Percentiles rank a stretch among this genome's conserved stretches.
These are phyloP conservation scores for Henricia sp. DNA, from an alignment of 53 echinoderm and acorn worm genomes.

Conservation along the genomic window DNA sequence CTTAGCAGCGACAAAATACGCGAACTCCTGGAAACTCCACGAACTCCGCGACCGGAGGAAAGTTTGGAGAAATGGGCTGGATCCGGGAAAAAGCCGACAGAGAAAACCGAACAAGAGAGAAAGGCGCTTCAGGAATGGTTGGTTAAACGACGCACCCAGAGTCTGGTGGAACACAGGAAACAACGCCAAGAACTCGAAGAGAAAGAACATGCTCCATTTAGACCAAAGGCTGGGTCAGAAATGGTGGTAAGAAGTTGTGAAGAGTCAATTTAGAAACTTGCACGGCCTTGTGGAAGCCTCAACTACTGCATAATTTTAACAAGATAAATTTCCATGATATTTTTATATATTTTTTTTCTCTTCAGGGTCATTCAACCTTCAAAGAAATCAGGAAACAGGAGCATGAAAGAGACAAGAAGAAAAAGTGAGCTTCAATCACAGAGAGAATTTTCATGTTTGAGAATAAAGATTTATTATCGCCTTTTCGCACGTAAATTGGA, in stretches of 20 bases:
- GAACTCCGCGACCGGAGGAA: conserved; percentile 35
- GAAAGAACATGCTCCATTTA: conserved; percentile 70
- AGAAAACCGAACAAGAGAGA: conserved; percentile 62
- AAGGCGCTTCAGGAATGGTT: conserved; percentile 79
- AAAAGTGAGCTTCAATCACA: too few relatives aligned
- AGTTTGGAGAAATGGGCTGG: conserved; percentile 57
- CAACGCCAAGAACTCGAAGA: conserved; percentile 66
- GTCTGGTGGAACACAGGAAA: conserved; percentile 74
- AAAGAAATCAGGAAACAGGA: conserved; percentile 41
- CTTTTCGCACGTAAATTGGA: too few relatives aligned
- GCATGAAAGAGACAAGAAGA: conserved; percentile 29
- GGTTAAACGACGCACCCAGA: conserved; percentile 54
- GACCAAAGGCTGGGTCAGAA: conserved; percentile 18
- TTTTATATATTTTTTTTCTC: conserved; percentile 1
- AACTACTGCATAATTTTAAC: too few relatives aligned
- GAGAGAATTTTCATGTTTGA: too few relatives aligned
- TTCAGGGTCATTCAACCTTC: conserved; percentile 32
- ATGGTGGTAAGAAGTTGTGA: conserved; percentile 37
- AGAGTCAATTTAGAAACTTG: too few relatives aligned
- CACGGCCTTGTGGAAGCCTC: too few relatives aligned
- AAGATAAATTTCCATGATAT: too few relatives aligned
- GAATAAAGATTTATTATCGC: too few relatives aligned
- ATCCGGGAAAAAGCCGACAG: conserved; percentile 60
- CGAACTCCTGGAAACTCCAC: conserved; percentile 73
- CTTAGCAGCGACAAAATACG: conserved; percentile 72